Base-by-base conservation (phyloP, 2,797 vertebrate species). In the Ctenopoma kingsleyae region DNA sequence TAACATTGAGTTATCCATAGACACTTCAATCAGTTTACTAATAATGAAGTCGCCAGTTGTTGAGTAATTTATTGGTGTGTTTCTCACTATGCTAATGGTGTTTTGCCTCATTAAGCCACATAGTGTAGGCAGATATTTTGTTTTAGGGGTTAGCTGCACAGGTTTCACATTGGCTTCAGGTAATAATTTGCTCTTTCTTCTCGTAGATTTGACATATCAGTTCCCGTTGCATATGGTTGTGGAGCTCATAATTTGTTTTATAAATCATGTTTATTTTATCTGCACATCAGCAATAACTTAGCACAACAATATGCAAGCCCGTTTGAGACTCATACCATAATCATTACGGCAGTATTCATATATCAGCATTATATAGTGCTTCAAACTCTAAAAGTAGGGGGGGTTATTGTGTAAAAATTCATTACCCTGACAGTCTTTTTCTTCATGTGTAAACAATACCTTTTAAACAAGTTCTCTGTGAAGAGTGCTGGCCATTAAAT, bases 41-140 rank as follows among this genome's bases (percentile, higher is more conserved):
- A 78, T 88, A 91, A 92, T 93, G 87, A 91, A 92, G 85, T 89
- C 69, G 69, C 82, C 79, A 27, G 40, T 58, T 70, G 75, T 86
- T 82, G 82, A 87, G 84, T 90, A 77, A 91, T 90, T 88, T 87
- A 91, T 91, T 58, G 76, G 50, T 65, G 52, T 78, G 75, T 88
- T 88, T 70, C 54, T 85, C 70, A 13, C 71, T 38, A 40, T 68
- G 61, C 79, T 90, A 86, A 90, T 91, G 87, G 69, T 30, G 55
- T 60, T 83, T 81, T 83, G 80, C 80, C 81, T 91, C 90, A 87
- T 92, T 90, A 90, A 86, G 73, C 69, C 64, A 50, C 76, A 80
- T 41, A 2, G 81, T 68, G 63, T 50, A 49, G 71, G 82, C 73
- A 71, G 83, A 65, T 86, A 61, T 81, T 88, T 79, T 71, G 75